Base-by-base conservation (phyloP, 2,888 invertebrate species). In the Eupithecia inturbata region DNA sequence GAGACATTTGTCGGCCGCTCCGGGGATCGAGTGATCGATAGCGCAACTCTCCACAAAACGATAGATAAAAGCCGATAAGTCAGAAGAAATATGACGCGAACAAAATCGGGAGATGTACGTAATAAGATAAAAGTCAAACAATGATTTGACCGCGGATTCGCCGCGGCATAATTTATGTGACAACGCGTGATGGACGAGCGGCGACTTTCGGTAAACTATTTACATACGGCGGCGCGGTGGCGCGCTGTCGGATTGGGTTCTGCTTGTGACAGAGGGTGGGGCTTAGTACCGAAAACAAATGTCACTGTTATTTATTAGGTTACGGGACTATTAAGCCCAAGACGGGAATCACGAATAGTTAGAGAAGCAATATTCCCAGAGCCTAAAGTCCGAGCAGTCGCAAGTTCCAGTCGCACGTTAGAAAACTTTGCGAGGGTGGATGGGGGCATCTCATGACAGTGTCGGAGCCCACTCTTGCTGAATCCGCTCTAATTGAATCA, bases 141-240 rank as follows among this genome's bases (percentile, higher is more conserved):
- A 93, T 94, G 94, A 94, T 94, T 94, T 93, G 93, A 91, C 92
- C 93, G 93, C 94, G 94, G 94, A 94, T 94, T 94, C 93, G 93
- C 94, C 94, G 94, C 93, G 92, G 94, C 93, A 94, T 94, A 94
- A 94, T 94, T 94, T 94, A 94, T 94, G 94, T 93, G 94, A 94
- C 94, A 94, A 92, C 93, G 92, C 91, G 92, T 93, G 94, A 93
- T 93, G 94, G 93, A 94, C 94, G 94, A 93, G 92, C 94, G 94
- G 93, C 91, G 93, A 93, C 94, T 94, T 94, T 94, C 89, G 93
- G 94, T 93, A 93, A 94, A 94, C 94, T 94, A 94, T 94, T 94
- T 94, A 94, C 94, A 94, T 94, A 94, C 92, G 92, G 89, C 90
- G 90, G 90, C 89, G 88, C 68, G 68, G 72, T 68, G 92, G 86